phyloP scores from a whole-genome alignment of 2,888 invertebrate species.

The Polietes domitor region DNA sequence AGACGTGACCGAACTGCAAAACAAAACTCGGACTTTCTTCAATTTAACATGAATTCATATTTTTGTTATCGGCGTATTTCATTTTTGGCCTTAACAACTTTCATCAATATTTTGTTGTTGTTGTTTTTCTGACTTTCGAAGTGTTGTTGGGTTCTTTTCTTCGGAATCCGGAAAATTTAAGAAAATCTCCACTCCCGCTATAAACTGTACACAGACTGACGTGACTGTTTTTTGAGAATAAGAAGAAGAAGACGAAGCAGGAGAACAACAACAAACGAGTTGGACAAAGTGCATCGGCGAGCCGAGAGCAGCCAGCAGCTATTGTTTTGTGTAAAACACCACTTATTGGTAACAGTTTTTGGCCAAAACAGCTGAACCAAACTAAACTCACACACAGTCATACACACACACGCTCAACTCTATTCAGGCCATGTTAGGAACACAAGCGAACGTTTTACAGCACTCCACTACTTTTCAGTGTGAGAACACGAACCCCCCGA shows the following conservation, averaged over 20 bases:
- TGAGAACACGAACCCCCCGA: background rate
- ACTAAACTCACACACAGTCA: background rate
- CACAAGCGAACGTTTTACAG: slow-evolving; percentile 23
- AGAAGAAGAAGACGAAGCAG: background rate
- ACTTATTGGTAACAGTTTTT: slow-evolving; percentile 33
- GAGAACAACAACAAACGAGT: background rate
- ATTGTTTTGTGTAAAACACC: slow-evolving; percentile 28
- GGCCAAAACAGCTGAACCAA: slow-evolving; percentile 28
- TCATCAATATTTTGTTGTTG: slow-evolving; percentile 27
- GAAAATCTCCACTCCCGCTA: background rate
- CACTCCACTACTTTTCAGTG: background rate
- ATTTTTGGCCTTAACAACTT: slow-evolving; percentile 3
- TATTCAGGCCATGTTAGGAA: slow-evolving; percentile 20
- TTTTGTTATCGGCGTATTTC: slow-evolving; percentile 15
- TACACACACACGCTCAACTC: background rate
- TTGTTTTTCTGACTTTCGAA: background rate
- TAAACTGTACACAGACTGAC: slow-evolving; percentile 10
- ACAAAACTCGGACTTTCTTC: background rate
- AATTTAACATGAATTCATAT: background rate
- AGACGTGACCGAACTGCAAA: slow-evolving; percentile 20
- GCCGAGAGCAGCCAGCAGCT: background rate
- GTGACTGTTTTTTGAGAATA: background rate
- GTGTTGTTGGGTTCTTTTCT: background rate
- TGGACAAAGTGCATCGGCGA: background rate
- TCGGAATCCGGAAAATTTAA: background rate